A percentile compares a stretch with the other conserved stretches of the same genome.
These are phyloP conservation scores for Gila orcuttii DNA, from an alignment of 2,113 vertebrate species.

Conservation along the genomic window DNA sequence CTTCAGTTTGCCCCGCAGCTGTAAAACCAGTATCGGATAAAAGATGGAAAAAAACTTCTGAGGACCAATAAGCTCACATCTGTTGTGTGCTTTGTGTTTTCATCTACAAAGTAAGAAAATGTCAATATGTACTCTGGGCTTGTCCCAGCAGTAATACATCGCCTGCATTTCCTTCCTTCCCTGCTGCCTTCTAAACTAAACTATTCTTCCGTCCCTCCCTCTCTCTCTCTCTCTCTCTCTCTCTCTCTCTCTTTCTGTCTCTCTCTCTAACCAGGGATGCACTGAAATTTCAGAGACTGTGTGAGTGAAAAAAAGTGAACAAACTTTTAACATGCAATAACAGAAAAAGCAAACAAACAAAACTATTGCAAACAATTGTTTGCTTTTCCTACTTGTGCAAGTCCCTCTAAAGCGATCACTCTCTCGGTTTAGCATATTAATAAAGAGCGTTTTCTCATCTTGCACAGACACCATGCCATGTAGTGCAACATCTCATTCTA, in stretches of 20 bases:
- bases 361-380: background rate
- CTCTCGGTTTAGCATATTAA: background rate
- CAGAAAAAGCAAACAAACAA: background rate
- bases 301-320: background rate
- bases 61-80: conserved; percentile 37
- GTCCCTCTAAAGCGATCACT: background rate
- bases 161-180: conserved; percentile 40
- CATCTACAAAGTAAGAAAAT: conserved; percentile 61
- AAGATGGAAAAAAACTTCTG: conserved; percentile 10
- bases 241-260: background rate
- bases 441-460: background rate
- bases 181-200: conserved; percentile 36
- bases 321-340: background rate
- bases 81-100: conserved; percentile 51
- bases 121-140: conserved; percentile 61
- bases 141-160: conserved; percentile 42
- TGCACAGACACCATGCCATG: background rate
- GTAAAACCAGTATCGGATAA: conserved; percentile 53
- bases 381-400: background rate
- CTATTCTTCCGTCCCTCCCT: conserved; percentile 8
- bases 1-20: conserved; percentile 48
- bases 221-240: background rate
- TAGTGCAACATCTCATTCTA: background rate
- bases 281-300: background rate
- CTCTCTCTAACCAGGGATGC: background rate